A percentile compares a stretch with the other conserved stretches of the same genome.
Evolutionary conservation across 2,113 vertebrate species (phyloP).

Genomic region (Peromyscus leucopus): DNA sequence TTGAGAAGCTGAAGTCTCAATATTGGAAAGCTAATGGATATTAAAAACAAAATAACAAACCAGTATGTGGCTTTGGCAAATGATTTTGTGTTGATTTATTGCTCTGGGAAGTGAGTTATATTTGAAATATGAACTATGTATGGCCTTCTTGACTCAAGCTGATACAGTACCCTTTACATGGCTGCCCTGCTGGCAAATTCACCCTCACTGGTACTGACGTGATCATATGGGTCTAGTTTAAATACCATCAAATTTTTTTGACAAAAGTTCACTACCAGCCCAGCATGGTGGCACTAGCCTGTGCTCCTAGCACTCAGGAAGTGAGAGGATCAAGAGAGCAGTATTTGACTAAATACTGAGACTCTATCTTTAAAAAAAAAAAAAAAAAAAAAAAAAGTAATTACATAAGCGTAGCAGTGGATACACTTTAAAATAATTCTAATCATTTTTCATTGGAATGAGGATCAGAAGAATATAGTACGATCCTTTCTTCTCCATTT

Average conservation of each 20-base stretch:
- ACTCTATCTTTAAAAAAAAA: neutral
- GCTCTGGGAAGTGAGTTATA: neutral
- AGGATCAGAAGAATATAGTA: neutral
- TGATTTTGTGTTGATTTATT: conserved; percentile 31
- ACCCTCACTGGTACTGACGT: neutral
- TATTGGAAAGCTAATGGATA: neutral
- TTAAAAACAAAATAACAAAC: neutral
- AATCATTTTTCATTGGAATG: conserved; percentile 1
- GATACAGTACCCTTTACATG: neutral
- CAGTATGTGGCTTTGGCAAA: conserved; percentile 5
- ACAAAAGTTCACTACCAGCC: conserved; percentile 9
- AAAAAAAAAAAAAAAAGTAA: neutral
- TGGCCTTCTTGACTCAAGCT: neutral
- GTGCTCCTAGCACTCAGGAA: neutral
- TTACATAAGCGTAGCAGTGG: neutral
- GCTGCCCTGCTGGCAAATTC: neutral
- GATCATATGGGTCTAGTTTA: conserved; percentile 48
- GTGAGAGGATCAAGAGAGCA: neutral
- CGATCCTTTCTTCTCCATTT: neutral
- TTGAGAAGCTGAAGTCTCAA: conserved; percentile 30
- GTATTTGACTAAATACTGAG: neutral
- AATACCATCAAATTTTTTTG: conserved; percentile 27
- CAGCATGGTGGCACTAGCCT: neutral
- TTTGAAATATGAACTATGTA: neutral
- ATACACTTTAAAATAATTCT: conserved; percentile 41